phyloP scores from a whole-genome alignment of 2,797 vertebrate species.

The Sebastolobus altivelis region DNA sequence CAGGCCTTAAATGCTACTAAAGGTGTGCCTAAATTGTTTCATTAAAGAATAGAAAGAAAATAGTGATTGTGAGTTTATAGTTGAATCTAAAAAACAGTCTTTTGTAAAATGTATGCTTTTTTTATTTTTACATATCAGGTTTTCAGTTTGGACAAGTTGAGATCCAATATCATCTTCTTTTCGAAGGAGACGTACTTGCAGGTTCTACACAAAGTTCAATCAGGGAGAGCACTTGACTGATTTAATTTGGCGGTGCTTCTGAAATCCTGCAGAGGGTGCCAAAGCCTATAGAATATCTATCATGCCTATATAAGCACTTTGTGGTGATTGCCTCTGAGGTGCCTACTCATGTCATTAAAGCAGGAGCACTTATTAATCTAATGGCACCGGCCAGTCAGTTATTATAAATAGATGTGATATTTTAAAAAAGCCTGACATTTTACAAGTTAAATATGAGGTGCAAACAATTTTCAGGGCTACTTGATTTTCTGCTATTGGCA shows the following conservation, averaged over 20 bases:
- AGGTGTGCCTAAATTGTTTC: neutral
- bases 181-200: neutral
- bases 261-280: slow-evolving; percentile 79
- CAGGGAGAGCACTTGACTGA: neutral
- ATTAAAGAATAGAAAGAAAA: neutral
- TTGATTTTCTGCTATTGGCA: neutral
- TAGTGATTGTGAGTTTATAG: rapidly evolving
- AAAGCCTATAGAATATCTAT: slow-evolving; percentile 72
- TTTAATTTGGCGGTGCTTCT: slow-evolving; percentile 42
- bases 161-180: rapidly evolving
- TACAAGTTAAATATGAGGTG: neutral
- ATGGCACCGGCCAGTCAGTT: neutral
- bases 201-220: neutral
- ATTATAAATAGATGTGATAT: neutral
- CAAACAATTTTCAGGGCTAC: neutral
- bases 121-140: neutral
- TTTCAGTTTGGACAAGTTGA: neutral
- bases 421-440: neutral
- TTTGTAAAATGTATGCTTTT: too few species aligned
- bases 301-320: neutral
- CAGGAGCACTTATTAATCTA: neutral
- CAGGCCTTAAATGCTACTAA: rapidly evolving
- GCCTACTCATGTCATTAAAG: neutral
- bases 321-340: neutral
- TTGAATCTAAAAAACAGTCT: rapidly evolving